Percentiles rank a stretch among this genome's conserved stretches.
These are phyloP conservation scores for Prionailurus bengalensis DNA, from an alignment of 2,113 vertebrate species.

Conservation along the genomic window DNA sequence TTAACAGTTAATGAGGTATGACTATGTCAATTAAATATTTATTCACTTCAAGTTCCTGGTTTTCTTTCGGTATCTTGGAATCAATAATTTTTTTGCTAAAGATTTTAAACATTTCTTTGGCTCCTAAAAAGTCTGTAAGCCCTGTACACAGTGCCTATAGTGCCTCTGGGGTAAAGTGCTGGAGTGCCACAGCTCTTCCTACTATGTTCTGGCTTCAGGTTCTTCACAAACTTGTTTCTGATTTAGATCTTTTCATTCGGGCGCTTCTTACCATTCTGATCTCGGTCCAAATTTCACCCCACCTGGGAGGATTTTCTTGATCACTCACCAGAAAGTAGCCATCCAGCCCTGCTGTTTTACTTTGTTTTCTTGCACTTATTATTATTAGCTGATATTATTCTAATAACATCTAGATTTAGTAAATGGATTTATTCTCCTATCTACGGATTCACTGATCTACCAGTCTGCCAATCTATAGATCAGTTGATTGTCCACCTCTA, in stretches of 20 bases:
- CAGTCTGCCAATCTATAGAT: not conserved
- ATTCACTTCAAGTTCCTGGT: constrained; percentile 59
- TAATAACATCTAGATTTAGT: not conserved
- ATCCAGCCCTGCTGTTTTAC: not conserved
- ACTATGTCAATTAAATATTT: constrained; percentile 68
- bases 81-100: not conserved
- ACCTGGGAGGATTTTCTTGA: not conserved
- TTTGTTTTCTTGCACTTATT: not conserved
- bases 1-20: constrained; percentile 68
- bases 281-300: not conserved
- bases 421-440: constrained; percentile 10
- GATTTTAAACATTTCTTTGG: not conserved
- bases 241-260: not conserved
- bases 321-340: not conserved
- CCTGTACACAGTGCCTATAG: rapidly evolving
- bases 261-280: not conserved
- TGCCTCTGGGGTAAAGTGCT: not conserved
- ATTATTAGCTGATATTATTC: not conserved
- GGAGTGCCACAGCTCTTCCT: not conserved
- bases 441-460: not conserved
- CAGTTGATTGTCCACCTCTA: not conserved
- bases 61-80: constrained; percentile 61
- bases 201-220: not conserved
- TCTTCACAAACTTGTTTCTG: not conserved
- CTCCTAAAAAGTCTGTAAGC: not conserved